These are phyloP conservation scores for Reticulitermes lucifugus DNA, from an alignment of 2,888 invertebrate genomes.

Conservation along the genomic window DNA sequence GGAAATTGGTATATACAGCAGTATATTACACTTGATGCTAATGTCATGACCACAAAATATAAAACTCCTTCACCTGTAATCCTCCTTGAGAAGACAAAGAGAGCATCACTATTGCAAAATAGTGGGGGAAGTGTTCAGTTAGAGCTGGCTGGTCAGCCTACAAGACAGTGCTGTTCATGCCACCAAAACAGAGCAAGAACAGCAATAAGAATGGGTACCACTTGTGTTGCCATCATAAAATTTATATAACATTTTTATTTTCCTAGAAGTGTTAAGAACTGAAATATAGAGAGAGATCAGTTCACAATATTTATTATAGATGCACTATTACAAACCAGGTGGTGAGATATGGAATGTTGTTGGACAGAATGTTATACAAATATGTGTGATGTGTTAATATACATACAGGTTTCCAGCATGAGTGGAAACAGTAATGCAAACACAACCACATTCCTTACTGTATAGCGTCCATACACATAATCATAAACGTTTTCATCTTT, in stretches of 20 bases:
- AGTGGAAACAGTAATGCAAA: not conserved
- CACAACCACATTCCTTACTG: not conserved
- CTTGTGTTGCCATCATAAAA: not conserved
- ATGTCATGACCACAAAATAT: not conserved
- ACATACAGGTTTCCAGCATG: not conserved
- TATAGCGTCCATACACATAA: too few species aligned
- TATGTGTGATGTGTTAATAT: not conserved
- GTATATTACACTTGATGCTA: not conserved
- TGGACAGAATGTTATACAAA: not conserved
- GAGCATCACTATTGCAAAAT: not conserved
- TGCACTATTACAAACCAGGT: not conserved
- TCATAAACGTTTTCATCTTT: too few species aligned
- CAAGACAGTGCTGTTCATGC: not conserved
- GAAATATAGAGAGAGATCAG: too few species aligned
- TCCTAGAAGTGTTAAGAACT: too few species aligned
- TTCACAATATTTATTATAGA: too few species aligned
- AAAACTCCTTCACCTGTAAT: slow-evolving; percentile 13
- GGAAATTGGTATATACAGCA: not conserved
- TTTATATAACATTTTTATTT: not conserved
- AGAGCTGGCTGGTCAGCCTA: not conserved
- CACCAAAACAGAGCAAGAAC: not conserved
- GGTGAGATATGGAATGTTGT: not conserved
- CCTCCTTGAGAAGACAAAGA: slow-evolving; percentile 13
- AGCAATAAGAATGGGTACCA: too few species aligned
- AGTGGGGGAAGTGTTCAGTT: not conserved